Percentiles rank a stretch among this genome's conserved stretches.
phyloP scores from a whole-genome alignment of 2,113 vertebrate species.

The Zosterops lateralis region DNA sequence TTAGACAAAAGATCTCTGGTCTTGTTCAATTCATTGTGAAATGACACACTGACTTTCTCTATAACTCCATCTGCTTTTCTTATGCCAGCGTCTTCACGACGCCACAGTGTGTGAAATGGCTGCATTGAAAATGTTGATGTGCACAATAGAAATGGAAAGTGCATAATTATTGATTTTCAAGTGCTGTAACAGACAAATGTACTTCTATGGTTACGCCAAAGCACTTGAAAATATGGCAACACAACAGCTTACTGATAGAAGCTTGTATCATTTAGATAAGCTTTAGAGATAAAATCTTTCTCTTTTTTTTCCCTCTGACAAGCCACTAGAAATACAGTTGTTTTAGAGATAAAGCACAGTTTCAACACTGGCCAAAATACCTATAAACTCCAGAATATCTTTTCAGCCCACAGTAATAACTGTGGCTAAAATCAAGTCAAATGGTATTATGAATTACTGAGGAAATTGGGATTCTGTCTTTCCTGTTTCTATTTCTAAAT shows the following conservation, averaged over 20 bases:
- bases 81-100: background rate
- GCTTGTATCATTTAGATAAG: background rate
- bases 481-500: background rate
- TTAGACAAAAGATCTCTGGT: background rate
- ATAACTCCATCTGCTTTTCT: background rate
- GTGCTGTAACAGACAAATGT: background rate
- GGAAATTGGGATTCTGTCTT: background rate
- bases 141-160: background rate
- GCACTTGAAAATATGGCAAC: background rate
- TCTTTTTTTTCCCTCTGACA: background rate
- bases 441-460: background rate
- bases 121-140: background rate
- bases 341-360: background rate
- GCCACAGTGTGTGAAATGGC: background rate
- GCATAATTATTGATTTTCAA: constrained; percentile 20
- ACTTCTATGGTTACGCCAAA: background rate
- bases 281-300: background rate
- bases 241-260: background rate
- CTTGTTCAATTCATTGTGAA: background rate
- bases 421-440: background rate
- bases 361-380: background rate
- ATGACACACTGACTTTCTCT: background rate
- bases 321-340: background rate
- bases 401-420: background rate
- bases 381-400: background rate